These are phyloP conservation scores for Cotesia chilonis DNA, from an alignment of 1,140 invertebrate genomes.

Conservation along the genomic window DNA sequence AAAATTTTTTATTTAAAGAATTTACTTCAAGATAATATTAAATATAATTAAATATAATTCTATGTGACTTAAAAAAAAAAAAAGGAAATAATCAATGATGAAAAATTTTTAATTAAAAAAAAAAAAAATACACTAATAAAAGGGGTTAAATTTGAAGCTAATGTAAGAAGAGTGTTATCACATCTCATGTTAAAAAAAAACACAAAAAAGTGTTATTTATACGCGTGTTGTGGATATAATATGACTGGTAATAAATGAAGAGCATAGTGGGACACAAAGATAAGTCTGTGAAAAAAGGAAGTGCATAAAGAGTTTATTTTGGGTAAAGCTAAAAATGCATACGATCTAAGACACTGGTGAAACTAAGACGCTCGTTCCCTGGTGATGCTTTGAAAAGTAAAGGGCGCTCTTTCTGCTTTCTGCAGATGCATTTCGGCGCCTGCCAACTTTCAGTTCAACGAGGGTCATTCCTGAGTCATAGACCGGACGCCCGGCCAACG, in stretches of 20 bases:
- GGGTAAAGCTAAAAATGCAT: slow-evolving; percentile 53
- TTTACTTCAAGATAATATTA: too few species aligned
- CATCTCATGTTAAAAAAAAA: too few species aligned
- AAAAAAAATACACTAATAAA: too few species aligned
- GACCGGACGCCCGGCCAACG: slow-evolving; percentile 39
- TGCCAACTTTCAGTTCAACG: slow-evolving; percentile 55
- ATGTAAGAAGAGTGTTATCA: too few species aligned
- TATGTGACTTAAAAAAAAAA: too few species aligned
- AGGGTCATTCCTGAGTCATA: slow-evolving; percentile 62
- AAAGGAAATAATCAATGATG: too few species aligned
- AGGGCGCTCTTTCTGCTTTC: slow-evolving; percentile 36
- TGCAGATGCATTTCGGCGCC: slow-evolving; percentile 48
- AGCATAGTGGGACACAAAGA: neutral
- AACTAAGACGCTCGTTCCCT: neutral
- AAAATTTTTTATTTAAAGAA: too few species aligned
- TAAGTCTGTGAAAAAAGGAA: slow-evolving; percentile 30
- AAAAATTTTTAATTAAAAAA: too few species aligned
- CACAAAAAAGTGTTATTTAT: too few species aligned
- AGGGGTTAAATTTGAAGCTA: too few species aligned
- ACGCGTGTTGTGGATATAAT: too few species aligned
- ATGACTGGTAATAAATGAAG: neutral
- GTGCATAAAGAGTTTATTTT: slow-evolving; percentile 38
- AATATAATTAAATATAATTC: too few species aligned
- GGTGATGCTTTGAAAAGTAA: neutral
- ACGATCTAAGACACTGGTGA: slow-evolving; percentile 43